A percentile compares a stretch with the other conserved stretches of the same genome.
phyloP scores from a whole-genome alignment of 2,888 invertebrate species.

The Plagodis dolabraria region DNA sequence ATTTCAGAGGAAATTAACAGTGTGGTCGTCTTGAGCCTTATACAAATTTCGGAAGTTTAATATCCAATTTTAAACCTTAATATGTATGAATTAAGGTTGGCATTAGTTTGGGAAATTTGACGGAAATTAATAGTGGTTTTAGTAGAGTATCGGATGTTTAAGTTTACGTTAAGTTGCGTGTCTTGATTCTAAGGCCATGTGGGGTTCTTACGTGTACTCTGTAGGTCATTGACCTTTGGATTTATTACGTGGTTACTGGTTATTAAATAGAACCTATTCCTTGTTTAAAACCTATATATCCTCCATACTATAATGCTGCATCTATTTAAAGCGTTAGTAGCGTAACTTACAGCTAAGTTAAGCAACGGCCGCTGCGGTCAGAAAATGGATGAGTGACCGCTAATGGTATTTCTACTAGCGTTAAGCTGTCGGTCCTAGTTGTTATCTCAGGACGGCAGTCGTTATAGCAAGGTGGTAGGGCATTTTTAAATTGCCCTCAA shows the following conservation, averaged over 20 bases:
- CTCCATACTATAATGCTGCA: no score
- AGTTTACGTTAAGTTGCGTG: constrained; percentile 21
- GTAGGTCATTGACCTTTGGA: constrained; percentile 8
- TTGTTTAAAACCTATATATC: no score
- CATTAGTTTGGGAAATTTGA: background rate
- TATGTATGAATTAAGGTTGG: background rate
- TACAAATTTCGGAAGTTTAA: background rate
- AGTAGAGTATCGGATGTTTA: constrained; percentile 19
- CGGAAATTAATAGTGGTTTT: constrained; percentile 14
- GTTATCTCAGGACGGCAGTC: no score
- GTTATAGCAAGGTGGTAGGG: no score
- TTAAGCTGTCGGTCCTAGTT: no score
- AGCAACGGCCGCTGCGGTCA: no score
- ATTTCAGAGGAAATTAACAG: background rate
- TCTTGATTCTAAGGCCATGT: constrained; percentile 3
- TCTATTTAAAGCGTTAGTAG: no score
- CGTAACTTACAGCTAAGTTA: no score
- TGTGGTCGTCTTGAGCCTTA: background rate
- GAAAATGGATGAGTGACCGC: no score
- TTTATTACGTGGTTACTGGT: background rate
- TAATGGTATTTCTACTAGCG: no score
- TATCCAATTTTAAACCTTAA: background rate
- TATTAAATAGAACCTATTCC: no score
- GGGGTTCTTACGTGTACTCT: constrained; percentile 6
- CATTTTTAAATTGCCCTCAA: no score